phyloP scores from a whole-genome alignment of 2,888 invertebrate genomes.

The Apamea monoglypha region DNA sequence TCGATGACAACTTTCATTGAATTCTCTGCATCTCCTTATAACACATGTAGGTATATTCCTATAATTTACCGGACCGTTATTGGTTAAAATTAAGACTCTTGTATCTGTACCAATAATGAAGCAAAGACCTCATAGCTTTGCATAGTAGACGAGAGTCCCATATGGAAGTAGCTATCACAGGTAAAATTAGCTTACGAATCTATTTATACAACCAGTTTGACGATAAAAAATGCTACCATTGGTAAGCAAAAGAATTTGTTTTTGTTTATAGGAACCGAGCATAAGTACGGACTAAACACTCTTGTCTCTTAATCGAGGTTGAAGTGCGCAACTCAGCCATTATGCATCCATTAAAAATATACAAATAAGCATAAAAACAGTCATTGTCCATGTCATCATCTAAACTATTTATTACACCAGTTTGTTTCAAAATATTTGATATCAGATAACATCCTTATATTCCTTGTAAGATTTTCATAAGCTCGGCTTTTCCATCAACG shows the following conservation, averaged over 20 bases:
- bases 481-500: conserved; percentile 2
- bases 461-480: conserved; percentile 14
- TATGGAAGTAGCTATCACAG: too few species aligned
- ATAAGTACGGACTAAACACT: background rate
- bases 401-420: conserved; percentile 16
- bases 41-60: background rate
- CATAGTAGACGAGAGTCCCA: too few species aligned
- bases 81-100: too few species aligned
- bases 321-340: conserved; percentile 26
- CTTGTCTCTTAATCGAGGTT: conserved; percentile 25
- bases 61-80: too few species aligned
- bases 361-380: conserved; percentile 22
- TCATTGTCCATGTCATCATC: conserved; percentile 17
- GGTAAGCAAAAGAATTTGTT: too few species aligned
- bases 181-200: too few species aligned
- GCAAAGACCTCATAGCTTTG: too few species aligned
- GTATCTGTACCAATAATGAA: too few species aligned
- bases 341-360: conserved; percentile 47
- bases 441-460: background rate
- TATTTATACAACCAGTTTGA: too few species aligned
- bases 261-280: too few species aligned
- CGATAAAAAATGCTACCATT: too few species aligned
- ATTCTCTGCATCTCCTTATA: background rate
- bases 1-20: background rate
- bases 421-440: conserved; percentile 4